A percentile compares a stretch with the other conserved stretches of the same genome.
These are phyloP conservation scores for Cotesia glomerata DNA, from an alignment of 1,140 invertebrate species.

Conservation along the genomic window DNA sequence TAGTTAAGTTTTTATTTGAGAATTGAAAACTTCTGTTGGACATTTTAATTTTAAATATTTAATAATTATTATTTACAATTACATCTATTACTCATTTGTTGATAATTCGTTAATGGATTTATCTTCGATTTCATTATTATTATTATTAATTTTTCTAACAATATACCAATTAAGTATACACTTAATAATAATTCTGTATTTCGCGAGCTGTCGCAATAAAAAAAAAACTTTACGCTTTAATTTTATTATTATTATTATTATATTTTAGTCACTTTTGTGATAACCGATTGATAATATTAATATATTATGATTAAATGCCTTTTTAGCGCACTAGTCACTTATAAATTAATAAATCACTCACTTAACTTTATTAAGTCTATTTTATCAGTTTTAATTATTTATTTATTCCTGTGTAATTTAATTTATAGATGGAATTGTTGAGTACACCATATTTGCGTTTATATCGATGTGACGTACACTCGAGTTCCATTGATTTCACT, in stretches of 20 bases:
- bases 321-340: too few species aligned
- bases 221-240: neutral
- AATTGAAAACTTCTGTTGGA: slow-evolving; percentile 41
- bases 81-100: slow-evolving; percentile 43
- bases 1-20: neutral
- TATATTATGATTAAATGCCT: too few species aligned
- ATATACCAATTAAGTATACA: slow-evolving; percentile 28
- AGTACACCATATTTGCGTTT: slow-evolving; percentile 50
- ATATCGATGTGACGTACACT: slow-evolving; percentile 37
- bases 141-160: slow-evolving; percentile 19
- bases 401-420: too few species aligned
- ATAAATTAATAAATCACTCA: too few species aligned
- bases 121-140: slow-evolving; percentile 4
- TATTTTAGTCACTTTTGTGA: too few species aligned
- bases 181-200: slow-evolving; percentile 17
- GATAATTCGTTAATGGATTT: slow-evolving; percentile 18
- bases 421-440: slow-evolving; percentile 7
- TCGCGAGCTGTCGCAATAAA: neutral
- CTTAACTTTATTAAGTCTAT: too few species aligned
- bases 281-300: too few species aligned
- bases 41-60: slow-evolving; percentile 11
- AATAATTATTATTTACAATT: slow-evolving; percentile 47
- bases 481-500: slow-evolving; percentile 52
- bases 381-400: too few species aligned
- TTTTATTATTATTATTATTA: too few species aligned